Percentiles rank a stretch among this genome's conserved stretches.
Conservation (phyloP, 1,140 invertebrate species). For the Archegozetes longisetosus region DNA sequence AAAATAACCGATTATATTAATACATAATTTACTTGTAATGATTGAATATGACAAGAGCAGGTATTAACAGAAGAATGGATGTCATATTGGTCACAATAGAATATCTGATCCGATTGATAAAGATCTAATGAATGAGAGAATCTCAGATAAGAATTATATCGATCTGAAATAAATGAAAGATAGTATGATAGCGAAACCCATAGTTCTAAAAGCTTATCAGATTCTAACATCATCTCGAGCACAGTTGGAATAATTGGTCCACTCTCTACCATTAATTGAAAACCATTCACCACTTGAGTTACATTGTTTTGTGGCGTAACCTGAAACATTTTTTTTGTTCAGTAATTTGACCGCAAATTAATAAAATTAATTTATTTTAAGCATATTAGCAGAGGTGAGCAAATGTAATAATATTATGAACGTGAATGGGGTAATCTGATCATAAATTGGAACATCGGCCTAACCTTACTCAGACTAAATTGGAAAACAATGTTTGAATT, state of each 20-base stretch:
- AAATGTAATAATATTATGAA: no score
- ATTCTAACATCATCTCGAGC: conserved; percentile 23
- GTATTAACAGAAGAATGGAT: conserved; percentile 29
- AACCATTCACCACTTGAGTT: conserved; percentile 26
- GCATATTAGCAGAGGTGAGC: no score
- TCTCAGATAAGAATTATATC: background rate
- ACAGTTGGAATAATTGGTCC: conserved; percentile 31
- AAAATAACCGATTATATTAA: no score
- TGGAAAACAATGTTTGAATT: no score
- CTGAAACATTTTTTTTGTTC: conserved; percentile 22
- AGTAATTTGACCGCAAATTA: no score
- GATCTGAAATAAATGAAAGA: background rate
- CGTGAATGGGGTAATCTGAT: no score
- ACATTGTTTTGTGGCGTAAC: conserved; percentile 26
- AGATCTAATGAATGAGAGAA: conserved; percentile 14
- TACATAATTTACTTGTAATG: conserved; percentile 26
- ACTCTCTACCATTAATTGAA: conserved; percentile 23
- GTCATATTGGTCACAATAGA: conserved; percentile 26
- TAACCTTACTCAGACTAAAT: no score
- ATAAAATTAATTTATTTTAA: no score
- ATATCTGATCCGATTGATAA: conserved; percentile 6
- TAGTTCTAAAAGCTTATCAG: conserved; percentile 7
- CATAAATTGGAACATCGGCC: no score
- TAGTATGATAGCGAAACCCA: background rate
- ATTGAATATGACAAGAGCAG: conserved; percentile 32